Evolutionary conservation across 1,140 invertebrate genomes (phyloP).

Genomic region (Anagrus nilaparvatae): DNA sequence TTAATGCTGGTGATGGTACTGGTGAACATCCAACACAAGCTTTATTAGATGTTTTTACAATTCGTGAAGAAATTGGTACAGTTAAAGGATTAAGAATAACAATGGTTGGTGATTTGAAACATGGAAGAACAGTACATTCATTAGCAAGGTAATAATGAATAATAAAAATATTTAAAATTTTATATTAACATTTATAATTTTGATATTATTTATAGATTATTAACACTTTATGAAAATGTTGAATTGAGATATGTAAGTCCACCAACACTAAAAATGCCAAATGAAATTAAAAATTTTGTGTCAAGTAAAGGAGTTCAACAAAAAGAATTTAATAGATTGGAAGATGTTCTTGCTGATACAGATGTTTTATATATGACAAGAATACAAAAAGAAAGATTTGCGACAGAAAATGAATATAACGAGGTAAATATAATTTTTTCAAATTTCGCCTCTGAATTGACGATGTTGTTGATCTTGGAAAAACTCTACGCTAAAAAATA

Average conservation of each 20-base stretch:
- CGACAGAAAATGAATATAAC: conserved; percentile 74
- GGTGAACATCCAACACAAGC: conserved; percentile 99
- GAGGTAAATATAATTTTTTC: conserved; percentile 47
- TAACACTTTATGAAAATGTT: conserved; percentile 80
- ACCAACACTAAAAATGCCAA: conserved; percentile 78
- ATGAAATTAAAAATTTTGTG: conserved; percentile 72
- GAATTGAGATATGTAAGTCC: conserved; percentile 86
- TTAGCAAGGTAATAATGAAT: conserved; percentile 72
- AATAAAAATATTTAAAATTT: too few species aligned
- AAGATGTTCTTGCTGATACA: conserved; percentile 80
- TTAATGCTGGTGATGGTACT: conserved; percentile 96
- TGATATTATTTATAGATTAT: conserved; percentile 42
- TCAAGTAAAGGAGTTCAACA: conserved; percentile 67
- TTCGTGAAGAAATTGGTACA: conserved; percentile 96
- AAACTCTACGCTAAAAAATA: too few species aligned
- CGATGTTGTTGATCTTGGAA: too few species aligned
- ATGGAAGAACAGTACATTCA: conserved; percentile 97
- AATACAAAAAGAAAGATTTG: conserved; percentile 92
- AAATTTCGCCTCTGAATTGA: too few species aligned
- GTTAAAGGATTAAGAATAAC: conserved; percentile 92
- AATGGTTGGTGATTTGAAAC: conserved; percentile 92
- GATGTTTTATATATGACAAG: conserved; percentile 98
- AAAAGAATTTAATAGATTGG: conserved; percentile 59
- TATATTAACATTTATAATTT: conserved; percentile 2
- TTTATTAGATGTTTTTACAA: conserved; percentile 94